These are phyloP conservation scores for Trissoscelio sp. DNA, from an alignment of 2,888 invertebrate species.

Conservation along the genomic window DNA sequence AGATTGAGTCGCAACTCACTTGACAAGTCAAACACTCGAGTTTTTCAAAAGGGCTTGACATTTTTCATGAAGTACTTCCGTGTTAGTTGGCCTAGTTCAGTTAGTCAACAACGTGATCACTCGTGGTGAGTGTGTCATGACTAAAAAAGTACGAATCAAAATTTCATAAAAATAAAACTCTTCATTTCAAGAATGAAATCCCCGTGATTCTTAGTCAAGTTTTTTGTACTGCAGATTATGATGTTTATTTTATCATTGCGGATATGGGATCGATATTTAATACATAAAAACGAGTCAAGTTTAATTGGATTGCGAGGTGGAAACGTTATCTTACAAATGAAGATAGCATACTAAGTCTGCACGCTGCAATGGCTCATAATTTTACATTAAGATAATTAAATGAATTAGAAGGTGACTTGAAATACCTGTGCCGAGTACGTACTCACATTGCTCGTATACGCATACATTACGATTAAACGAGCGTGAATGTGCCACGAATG, in stretches of 20 bases:
- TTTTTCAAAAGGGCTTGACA: constrained; percentile 54
- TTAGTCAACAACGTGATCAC: constrained; percentile 40
- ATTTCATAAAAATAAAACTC: constrained; percentile 6
- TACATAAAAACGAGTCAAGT: constrained; percentile 1
- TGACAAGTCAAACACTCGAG: constrained; percentile 55
- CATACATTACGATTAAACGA: constrained; percentile 62
- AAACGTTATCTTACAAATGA: constrained; percentile 70
- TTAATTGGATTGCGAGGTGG: constrained; percentile 34
- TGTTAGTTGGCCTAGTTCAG: constrained; percentile 56
- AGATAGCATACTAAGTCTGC: constrained; percentile 71
- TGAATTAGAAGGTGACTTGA: constrained; percentile 75
- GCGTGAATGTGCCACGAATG: constrained; percentile 41
- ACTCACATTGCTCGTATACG: constrained; percentile 58
- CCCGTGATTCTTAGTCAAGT: neutral
- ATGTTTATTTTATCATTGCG: neutral
- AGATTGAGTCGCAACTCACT: constrained; percentile 57
- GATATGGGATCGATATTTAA: constrained; percentile 1
- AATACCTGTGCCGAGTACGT: constrained; percentile 56
- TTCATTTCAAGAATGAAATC: neutral
- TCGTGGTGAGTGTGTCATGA: constrained; percentile 9
- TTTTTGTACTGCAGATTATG: neutral
- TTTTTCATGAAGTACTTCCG: constrained; percentile 55
- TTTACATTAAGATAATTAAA: constrained; percentile 79
- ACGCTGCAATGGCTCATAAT: constrained; percentile 73
- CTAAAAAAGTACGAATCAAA: constrained; percentile 9